Percentiles rank a stretch among this genome's conserved stretches.
These are phyloP conservation scores for Anhinga anhinga DNA, from an alignment of 2,113 vertebrate species.

Conservation along the genomic window DNA sequence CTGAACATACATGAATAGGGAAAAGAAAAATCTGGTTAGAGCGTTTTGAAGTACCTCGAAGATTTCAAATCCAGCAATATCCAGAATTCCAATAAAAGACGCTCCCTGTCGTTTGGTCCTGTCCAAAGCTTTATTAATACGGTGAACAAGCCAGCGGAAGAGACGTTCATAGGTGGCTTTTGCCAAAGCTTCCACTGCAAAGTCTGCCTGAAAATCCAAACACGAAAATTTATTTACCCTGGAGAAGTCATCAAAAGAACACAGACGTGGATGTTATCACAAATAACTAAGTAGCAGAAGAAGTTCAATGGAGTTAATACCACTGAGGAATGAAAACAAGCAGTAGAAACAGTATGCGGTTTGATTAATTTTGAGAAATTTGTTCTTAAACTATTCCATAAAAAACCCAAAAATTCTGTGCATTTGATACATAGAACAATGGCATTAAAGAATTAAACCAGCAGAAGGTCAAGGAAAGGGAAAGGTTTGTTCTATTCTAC, in stretches of 20 bases:
- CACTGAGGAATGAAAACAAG: neutral
- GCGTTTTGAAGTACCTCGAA: constrained; percentile 82
- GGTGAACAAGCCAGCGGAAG: constrained; percentile 97
- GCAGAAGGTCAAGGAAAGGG: neutral
- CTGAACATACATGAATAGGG: accelerated
- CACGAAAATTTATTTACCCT: neutral
- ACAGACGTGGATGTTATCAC: neutral
- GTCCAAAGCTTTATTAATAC: constrained; percentile 96
- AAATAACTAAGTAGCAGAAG: neutral
- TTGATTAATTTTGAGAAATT: neutral
- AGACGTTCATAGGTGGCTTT: constrained; percentile 98
- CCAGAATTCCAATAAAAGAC: constrained; percentile 97
- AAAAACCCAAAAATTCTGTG: neutral
- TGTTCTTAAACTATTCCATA: neutral
- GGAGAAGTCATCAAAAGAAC: neutral
- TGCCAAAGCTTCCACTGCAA: constrained; percentile 94
- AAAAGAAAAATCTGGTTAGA: neutral
- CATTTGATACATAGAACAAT: neutral
- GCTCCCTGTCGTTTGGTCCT: constrained; percentile 97
- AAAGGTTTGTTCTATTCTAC: neutral
- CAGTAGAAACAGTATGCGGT: neutral
- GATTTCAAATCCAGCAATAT: constrained; percentile 98
- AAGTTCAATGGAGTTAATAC: neutral
- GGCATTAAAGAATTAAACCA: neutral
- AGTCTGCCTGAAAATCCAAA: constrained; percentile 85